Percentiles rank a stretch among this genome's conserved stretches.
Evolutionary conservation across 2,113 vertebrate species (phyloP).

Genomic region (Phalacrocorax carbo): DNA sequence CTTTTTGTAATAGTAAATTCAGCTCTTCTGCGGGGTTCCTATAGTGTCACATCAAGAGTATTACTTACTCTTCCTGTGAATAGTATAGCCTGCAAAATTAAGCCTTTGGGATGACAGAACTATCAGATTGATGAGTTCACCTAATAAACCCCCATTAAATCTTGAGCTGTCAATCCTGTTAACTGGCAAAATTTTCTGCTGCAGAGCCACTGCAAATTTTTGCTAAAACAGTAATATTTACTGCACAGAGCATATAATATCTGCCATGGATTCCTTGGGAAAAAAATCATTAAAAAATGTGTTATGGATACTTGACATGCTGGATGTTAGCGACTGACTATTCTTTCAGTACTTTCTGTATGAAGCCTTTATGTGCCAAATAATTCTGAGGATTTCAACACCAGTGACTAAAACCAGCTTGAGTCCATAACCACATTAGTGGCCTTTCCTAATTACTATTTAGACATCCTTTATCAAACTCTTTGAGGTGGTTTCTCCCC

Average conservation of each 20-base stretch:
- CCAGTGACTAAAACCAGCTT: neutral
- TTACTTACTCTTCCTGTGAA: neutral
- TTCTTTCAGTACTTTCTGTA: neutral
- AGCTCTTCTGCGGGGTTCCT: neutral
- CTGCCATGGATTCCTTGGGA: neutral
- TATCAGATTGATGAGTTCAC: neutral
- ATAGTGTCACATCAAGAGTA: neutral
- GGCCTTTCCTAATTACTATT: neutral
- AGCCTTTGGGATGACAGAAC: neutral
- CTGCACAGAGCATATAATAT: neutral
- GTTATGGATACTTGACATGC: neutral
- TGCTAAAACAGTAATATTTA: neutral
- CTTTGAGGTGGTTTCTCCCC: neutral
- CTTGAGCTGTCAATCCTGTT: neutral
- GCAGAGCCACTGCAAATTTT: neutral
- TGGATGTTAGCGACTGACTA: neutral
- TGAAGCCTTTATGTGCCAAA: neutral
- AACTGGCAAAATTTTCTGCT: neutral
- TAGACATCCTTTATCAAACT: neutral
- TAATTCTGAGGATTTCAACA: slow-evolving; percentile 14
- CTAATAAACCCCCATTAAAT: neutral
- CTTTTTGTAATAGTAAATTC: neutral
- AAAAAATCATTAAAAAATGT: neutral
- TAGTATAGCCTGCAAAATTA: neutral
- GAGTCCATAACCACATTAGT: neutral